Conservation (phyloP, 2,113 vertebrate genomes). For the Mustela lutreola region DNA sequence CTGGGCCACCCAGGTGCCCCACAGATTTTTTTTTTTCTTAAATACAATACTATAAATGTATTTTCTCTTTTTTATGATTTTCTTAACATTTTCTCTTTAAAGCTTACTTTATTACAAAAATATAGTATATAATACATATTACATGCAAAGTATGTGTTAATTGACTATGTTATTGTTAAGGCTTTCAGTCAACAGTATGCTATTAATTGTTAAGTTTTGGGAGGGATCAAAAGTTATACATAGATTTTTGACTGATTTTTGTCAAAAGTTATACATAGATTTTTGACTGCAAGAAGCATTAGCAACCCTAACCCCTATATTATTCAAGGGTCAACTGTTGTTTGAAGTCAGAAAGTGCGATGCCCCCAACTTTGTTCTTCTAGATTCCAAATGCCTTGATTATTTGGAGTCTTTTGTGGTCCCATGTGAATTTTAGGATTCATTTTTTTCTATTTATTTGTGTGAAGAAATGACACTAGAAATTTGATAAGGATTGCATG, state of each 20-base stretch:
- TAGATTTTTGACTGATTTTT: neutral
- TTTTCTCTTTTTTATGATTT: neutral
- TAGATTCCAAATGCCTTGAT: neutral
- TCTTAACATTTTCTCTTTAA: neutral
- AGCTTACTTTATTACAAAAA: neutral
- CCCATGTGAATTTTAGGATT: neutral
- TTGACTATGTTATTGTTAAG: neutral
- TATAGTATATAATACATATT: neutral
- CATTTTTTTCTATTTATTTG: neutral
- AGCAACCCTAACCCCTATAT: neutral
- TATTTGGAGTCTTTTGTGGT: neutral
- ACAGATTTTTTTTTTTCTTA: neutral
- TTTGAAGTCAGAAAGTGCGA: neutral
- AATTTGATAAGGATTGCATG: neutral
- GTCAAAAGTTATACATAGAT: neutral
- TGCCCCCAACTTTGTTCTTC: neutral
- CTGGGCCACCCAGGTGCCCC: neutral
- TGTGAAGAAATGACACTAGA: neutral
- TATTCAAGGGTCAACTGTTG: neutral
- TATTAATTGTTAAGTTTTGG: neutral
- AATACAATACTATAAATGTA: neutral
- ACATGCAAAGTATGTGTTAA: neutral
- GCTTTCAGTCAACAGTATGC: neutral
- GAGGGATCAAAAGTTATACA: neutral
- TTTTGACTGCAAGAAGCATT: neutral